Conservation (phyloP, 2,888 invertebrate species). For the Theodoxus fluviatilis region DNA sequence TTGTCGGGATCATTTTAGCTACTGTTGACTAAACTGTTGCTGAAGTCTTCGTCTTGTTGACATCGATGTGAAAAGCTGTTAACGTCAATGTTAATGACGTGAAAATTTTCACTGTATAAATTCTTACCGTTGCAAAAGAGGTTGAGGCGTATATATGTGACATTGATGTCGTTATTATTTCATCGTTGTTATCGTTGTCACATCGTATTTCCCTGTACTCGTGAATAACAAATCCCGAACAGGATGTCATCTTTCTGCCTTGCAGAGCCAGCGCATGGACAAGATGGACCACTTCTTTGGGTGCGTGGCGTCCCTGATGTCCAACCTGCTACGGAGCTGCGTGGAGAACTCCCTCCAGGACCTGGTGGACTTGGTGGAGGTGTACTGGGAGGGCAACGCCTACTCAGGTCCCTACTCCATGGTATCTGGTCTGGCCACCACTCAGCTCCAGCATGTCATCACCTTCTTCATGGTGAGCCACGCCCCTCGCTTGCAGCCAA, state of each 20-base stretch:
- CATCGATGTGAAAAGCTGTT: too few species aligned
- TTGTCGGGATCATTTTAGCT: too few species aligned
- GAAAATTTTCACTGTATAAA: too few species aligned
- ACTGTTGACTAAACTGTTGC: too few species aligned
- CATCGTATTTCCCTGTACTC: too few species aligned
- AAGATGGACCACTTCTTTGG: constrained; percentile 75
- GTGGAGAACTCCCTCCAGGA: constrained; percentile 60
- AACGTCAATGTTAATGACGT: too few species aligned
- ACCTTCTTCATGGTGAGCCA: constrained; percentile 57
- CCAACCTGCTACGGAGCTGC: constrained; percentile 73
- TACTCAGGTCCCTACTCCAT: constrained; percentile 60
- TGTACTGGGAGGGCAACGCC: constrained; percentile 59
- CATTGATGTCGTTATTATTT: too few species aligned
- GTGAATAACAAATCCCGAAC: background rate
- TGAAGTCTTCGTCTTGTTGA: too few species aligned
- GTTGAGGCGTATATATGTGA: too few species aligned
- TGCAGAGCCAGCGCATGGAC: constrained; percentile 60
- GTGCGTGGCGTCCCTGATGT: constrained; percentile 79
- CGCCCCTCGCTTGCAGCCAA: background rate
- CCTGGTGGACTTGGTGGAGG: constrained; percentile 59
- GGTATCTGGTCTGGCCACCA: constrained; percentile 54
- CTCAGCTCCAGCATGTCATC: constrained; percentile 50
- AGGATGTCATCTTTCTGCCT: background rate
- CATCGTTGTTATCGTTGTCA: too few species aligned
- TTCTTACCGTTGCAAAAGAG: too few species aligned